Conservation (phyloP, 2,888 invertebrate genomes). For the Amblyjoppa proteus region DNA sequence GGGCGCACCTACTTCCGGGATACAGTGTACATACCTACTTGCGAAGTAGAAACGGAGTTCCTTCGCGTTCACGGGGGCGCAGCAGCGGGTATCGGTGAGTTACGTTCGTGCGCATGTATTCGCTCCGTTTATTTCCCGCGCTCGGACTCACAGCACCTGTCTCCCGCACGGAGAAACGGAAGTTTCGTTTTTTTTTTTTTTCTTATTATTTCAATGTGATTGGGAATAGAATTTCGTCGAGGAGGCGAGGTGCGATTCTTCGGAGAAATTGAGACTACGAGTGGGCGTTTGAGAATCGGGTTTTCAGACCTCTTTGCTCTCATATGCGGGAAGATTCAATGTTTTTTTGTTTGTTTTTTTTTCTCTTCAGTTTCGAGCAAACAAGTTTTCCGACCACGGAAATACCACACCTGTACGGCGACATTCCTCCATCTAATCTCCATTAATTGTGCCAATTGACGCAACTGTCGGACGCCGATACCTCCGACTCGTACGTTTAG, state of each 20-base stretch:
- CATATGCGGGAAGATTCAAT: slow-evolving; percentile 17
- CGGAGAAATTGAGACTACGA: too few relatives aligned
- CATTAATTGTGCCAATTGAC: neutral
- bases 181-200: slow-evolving; percentile 20
- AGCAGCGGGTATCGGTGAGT: slow-evolving; percentile 25
- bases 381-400: neutral
- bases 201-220: too few relatives aligned
- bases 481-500: neutral
- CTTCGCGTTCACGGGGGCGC: slow-evolving; percentile 52
- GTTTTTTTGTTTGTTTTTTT: neutral
- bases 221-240: too few relatives aligned
- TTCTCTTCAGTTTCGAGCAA: neutral
- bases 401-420: neutral
- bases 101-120: slow-evolving; percentile 23
- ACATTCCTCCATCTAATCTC: neutral
- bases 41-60: slow-evolving; percentile 56
- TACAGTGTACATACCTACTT: slow-evolving; percentile 31
- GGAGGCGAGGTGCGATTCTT: too few relatives aligned
- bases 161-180: slow-evolving; percentile 34
- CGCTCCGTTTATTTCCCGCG: slow-evolving; percentile 52
- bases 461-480: neutral
- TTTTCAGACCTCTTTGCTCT: neutral
- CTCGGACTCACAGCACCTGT: slow-evolving; percentile 35
- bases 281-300: too few relatives aligned
- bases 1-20: slow-evolving; percentile 66